These are phyloP conservation scores for Microcebus murinus DNA, from an alignment of 2,113 vertebrate species.

Conservation along the genomic window DNA sequence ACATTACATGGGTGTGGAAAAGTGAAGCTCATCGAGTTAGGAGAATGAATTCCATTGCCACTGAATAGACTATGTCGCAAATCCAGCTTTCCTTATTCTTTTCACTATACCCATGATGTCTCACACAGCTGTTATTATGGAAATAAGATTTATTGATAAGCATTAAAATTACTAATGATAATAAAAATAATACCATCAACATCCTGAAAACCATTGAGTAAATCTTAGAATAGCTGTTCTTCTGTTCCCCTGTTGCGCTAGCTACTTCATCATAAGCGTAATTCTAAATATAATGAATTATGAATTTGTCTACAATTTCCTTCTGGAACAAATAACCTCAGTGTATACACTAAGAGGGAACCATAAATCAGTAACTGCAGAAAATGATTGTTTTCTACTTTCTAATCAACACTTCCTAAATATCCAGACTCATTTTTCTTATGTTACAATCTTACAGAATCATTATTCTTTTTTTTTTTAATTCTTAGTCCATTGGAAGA, in stretches of 20 bases:
- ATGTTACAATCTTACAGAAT: not conserved
- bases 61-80: not conserved
- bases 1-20: not conserved
- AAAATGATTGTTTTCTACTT: slow-evolving; percentile 70
- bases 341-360: not conserved
- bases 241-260: not conserved
- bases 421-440: slow-evolving; percentile 65
- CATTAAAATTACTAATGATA: not conserved
- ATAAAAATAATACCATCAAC: not conserved
- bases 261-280: slow-evolving; percentile 46
- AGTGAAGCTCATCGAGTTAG: not conserved
- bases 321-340: slow-evolving; percentile 67
- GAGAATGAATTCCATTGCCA: not conserved
- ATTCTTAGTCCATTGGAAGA: slow-evolving; percentile 47
- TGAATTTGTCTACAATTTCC: slow-evolving; percentile 59
- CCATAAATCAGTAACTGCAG: slow-evolving; percentile 61
- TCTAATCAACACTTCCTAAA: slow-evolving; percentile 74
- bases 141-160: not conserved
- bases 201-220: not conserved
- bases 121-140: not conserved
- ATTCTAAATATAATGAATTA: slow-evolving; percentile 62
- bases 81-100: not conserved
- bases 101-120: not conserved
- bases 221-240: not conserved
- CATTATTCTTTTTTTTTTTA: slow-evolving; percentile 71